A percentile compares a stretch with the other conserved stretches of the same genome.
Evolutionary conservation across 2,797 vertebrate genomes (phyloP).

Genomic region (Pantherophis alleghaniensis): DNA sequence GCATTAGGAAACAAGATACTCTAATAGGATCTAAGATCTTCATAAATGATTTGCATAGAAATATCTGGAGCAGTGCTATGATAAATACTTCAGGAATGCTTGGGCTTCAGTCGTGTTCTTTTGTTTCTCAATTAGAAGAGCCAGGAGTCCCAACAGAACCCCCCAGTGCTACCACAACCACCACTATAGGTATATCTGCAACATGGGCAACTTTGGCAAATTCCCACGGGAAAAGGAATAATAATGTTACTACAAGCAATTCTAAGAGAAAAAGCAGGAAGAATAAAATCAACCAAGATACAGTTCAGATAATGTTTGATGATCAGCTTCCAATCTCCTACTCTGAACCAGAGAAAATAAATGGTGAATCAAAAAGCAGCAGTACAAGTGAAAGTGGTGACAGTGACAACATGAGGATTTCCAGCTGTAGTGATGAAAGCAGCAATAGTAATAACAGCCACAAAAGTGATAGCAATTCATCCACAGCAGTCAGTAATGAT

Average conservation of each 20-base stretch:
- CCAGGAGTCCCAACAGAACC: constrained; percentile 77
- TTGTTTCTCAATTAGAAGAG: constrained; percentile 67
- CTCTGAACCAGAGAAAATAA: constrained; percentile 77
- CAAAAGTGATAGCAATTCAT: constrained; percentile 86
- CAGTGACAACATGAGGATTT: constrained; percentile 81
- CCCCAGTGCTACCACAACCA: constrained; percentile 81
- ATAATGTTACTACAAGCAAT: constrained; percentile 78
- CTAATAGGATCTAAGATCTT: background rate
- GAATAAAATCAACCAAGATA: constrained; percentile 77
- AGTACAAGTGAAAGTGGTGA: constrained; percentile 81
- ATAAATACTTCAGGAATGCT: background rate
- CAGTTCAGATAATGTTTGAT: constrained; percentile 81
- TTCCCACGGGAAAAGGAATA: constrained; percentile 80
- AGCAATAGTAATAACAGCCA: constrained; percentile 83
- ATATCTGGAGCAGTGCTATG: background rate
- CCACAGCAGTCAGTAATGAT: constrained; percentile 75
- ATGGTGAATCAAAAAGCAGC: constrained; percentile 80
- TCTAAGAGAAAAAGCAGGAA: constrained; percentile 83
- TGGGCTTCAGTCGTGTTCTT: background rate
- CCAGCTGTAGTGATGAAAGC: constrained; percentile 80
- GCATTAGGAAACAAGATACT: background rate
- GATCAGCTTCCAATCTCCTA: constrained; percentile 80
- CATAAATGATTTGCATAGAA: background rate
- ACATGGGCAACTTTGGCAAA: constrained; percentile 79
- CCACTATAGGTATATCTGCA: constrained; percentile 82